Evolutionary conservation across 2,888 invertebrate genomes (phyloP), one percentile per base, ranked within the genome.

Genomic region (Eutolmus rufibarbis): DNA sequence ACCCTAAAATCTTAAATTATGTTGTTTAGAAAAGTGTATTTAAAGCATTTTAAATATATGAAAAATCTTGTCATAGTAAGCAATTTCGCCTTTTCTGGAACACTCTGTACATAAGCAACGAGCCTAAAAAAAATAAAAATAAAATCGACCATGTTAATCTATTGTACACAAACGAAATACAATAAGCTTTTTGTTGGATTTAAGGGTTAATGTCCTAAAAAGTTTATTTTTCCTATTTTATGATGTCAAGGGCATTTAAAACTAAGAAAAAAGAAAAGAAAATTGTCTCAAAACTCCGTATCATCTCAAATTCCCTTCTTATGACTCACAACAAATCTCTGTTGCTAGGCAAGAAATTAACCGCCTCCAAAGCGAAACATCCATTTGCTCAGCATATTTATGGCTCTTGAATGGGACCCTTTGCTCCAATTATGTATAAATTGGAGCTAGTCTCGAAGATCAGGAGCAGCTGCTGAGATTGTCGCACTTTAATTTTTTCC

Each of bases 371-470:
- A 23, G 51, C 31, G 28, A 51, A 51, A 56, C 79, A 46, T 66
- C 23, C 23, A 66, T 66, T 66, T 79, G 28, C n/a, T 28, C 28
- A 34, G 51, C 28, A 51, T 46, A 79, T 79, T 79, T 79, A 79
- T 46, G 79, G 51, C 51, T 14, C 51, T 40, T 31, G 28, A 79
- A 79, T 79, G 46, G 31, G 51, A 79, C 79, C 51, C 79, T 79
- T 51, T 79, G 79, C 79, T 79, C 79, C 51, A n/a, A 79, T 79
- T 79, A 79, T 51, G 66, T 28, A 66, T 66, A 66, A 23, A 66
- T 12, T 12, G 66, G 12, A 28, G 9, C 66, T 14, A 66, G 19
- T 66, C 66, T 19, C n/a, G 7, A 28, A 23, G 66, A 66, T 66
- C 28, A 28, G 28, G 1, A 28, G 23, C 66, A 66, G 66, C 66